Evolutionary conservation across 2,888 invertebrate species (phyloP).

Genomic region (Acanthococcus lagerstroemiae): DNA sequence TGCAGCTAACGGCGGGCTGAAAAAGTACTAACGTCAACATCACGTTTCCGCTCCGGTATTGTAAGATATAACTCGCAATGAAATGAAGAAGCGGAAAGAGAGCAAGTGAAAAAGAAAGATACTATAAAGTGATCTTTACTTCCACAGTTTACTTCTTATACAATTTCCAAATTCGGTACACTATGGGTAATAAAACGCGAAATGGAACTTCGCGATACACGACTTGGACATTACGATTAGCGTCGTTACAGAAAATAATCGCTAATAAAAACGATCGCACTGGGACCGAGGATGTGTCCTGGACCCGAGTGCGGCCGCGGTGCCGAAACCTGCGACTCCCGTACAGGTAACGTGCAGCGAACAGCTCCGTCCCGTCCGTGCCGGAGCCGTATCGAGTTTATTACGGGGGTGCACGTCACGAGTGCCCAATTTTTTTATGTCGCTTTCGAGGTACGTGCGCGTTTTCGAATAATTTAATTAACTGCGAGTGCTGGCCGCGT

Average conservation of each 20-base stretch:
- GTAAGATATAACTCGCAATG: neutral
- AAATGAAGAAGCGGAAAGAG: no score
- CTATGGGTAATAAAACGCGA: neutral
- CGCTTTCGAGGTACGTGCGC: no score
- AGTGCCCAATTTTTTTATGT: no score
- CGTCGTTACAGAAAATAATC: neutral
- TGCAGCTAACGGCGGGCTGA: neutral
- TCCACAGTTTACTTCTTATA: neutral
- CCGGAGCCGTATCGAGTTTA: no score
- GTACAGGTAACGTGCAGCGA: no score
- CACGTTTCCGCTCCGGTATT: slow-evolving; percentile 15
- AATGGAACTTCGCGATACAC: neutral
- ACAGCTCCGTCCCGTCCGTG: no score
- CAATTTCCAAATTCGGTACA: neutral
- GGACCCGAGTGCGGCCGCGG: no score
- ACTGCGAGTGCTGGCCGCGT: no score
- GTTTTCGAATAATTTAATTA: no score
- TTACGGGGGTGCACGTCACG: no score
- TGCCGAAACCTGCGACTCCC: no score
- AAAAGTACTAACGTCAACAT: slow-evolving; percentile 8
- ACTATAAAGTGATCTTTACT: slow-evolving; percentile 15
- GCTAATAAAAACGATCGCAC: neutral
- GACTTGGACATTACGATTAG: neutral
- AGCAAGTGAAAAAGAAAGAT: neutral
- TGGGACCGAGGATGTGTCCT: no score